Evolutionary conservation across 2,888 invertebrate species (phyloP), one percentile per base, ranked within the genome.

Genomic region (Oxytorus armatus): DNA sequence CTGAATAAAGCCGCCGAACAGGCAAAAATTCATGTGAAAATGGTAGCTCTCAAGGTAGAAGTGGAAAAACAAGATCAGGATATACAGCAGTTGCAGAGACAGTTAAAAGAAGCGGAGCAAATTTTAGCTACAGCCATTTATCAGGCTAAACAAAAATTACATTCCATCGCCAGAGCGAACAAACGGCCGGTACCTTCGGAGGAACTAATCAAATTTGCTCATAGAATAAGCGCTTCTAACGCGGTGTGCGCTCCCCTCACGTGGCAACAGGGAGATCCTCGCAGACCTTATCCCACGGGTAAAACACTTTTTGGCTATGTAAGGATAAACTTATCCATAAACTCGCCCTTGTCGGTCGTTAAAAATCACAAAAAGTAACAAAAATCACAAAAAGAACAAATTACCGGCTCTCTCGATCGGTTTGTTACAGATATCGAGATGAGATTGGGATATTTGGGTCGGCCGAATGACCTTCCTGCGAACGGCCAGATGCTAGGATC

Each of bases 381-480:
- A n/a, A n/a, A n/a, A n/a, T n/a, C n/a, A n/a, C n/a, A n/a, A n/a
- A n/a, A n/a, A n/a, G n/a, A n/a, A n/a, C n/a, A n/a, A 39, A 39
- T 11, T 33, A 3, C 42, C 29, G 3, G 29, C 5, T 29, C 5
- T 14, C 11, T 39, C 14, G 21, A 23, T 10, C 14, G 18, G n/a
- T n/a, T n/a, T n/a, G n/a, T n/a, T n/a, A n/a, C n/a, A 82, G 98
- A 99, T 92, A 96, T 98, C 80, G 98, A 99, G 92, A 99, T 99
- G 98, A 93, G 98, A 81, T 93, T 97, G 74, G 98, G 98, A 4
- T 96, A 96, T 90, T 93, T 98, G 1, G 97, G 98, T 0, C 94
- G 97, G 82, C 93, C 96, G 55, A 95, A 96, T 83, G 98, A 98
- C 91, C 92, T 96, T 66, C 97, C 97, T 21, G 93, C 96, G 4